Percentiles rank a stretch among this genome's conserved stretches.
phyloP scores from a whole-genome alignment of 2,113 vertebrate species.

The Corythoichthys haematopterus region DNA sequence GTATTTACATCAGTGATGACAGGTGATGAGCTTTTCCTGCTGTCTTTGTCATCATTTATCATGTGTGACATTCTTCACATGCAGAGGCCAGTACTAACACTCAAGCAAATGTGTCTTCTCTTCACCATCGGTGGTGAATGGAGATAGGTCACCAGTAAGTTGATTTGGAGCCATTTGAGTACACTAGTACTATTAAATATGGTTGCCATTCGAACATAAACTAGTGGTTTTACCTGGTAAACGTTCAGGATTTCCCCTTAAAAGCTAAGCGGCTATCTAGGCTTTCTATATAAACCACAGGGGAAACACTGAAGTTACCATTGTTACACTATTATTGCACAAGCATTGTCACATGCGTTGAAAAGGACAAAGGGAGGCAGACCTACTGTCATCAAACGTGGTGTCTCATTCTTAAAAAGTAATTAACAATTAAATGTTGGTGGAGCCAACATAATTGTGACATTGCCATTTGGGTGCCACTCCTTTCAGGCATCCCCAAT shows the following conservation, averaged over 20 bases:
- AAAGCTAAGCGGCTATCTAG: too few relatives aligned
- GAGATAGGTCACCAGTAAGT: not conserved
- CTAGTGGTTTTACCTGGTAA: too few relatives aligned
- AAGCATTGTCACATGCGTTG: too few relatives aligned
- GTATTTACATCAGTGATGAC: slow-evolving; percentile 11
- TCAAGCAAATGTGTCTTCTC: slow-evolving; percentile 5
- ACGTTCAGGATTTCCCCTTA: too few relatives aligned
- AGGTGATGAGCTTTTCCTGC: slow-evolving; percentile 19
- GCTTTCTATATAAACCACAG: too few relatives aligned
- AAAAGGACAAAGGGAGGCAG: not conserved
- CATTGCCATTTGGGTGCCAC: not conserved
- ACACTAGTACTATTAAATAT: too few relatives aligned
- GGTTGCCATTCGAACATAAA: too few relatives aligned
- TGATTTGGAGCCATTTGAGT: not conserved
- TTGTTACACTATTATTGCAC: too few relatives aligned
- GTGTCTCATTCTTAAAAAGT: not conserved
- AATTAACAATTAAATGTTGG: not conserved
- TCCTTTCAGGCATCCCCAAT: slow-evolving; percentile 2
- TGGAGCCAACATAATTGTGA: not conserved
- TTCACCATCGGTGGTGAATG: not conserved
- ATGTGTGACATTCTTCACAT: slow-evolving; percentile 32
- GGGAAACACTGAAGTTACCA: too few relatives aligned
- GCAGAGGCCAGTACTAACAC: not conserved
- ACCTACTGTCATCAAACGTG: not conserved
- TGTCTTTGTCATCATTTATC: slow-evolving; percentile 31